Conservation (phyloP, 2,113 vertebrate genomes). For the Euleptes europaea region DNA sequence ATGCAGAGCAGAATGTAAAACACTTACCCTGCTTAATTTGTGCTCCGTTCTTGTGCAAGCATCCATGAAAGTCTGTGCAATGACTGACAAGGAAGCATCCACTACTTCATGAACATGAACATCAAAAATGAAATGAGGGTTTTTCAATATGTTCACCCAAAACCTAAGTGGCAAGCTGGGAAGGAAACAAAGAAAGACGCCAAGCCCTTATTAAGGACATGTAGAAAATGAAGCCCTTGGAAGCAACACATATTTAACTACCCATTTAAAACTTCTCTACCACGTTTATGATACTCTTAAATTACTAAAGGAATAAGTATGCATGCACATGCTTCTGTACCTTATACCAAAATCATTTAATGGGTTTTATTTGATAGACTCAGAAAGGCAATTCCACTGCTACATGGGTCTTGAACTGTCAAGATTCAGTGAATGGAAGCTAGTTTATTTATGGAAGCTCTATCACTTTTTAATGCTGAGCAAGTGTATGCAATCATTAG, state of each 20-base stretch:
- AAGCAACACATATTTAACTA: slow-evolving; percentile 15
- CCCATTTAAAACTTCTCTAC: background rate
- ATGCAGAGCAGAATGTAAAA: slow-evolving; percentile 55
- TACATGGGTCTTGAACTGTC: background rate
- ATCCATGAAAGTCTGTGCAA: slow-evolving; percentile 99
- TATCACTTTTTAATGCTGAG: background rate
- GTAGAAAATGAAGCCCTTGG: slow-evolving; percentile 15
- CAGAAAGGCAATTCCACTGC: background rate
- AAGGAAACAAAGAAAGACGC: slow-evolving; percentile 35
- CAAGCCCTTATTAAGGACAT: slow-evolving; percentile 17
- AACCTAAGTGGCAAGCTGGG: slow-evolving; percentile 92
- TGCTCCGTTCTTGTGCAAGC: slow-evolving; percentile 98
- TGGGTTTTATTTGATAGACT: background rate
- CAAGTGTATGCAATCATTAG: background rate
- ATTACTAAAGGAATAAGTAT: background rate
- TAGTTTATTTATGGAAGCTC: background rate
- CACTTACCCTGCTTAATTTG: slow-evolving; percentile 96
- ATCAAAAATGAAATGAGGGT: slow-evolving; percentile 97
- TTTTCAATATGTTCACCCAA: slow-evolving; percentile 99
- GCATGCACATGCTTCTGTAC: background rate
- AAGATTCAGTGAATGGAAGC: background rate
- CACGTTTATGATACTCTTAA: background rate
- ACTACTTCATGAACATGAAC: slow-evolving; percentile 96
- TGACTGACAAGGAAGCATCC: slow-evolving; percentile 95
- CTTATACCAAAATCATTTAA: slow-evolving; percentile 27